Percentiles rank a stretch among this genome's conserved stretches.
These are phyloP conservation scores for Sebastes kiyomatsui DNA, from an alignment of 2,797 vertebrate species.

Conservation along the genomic window DNA sequence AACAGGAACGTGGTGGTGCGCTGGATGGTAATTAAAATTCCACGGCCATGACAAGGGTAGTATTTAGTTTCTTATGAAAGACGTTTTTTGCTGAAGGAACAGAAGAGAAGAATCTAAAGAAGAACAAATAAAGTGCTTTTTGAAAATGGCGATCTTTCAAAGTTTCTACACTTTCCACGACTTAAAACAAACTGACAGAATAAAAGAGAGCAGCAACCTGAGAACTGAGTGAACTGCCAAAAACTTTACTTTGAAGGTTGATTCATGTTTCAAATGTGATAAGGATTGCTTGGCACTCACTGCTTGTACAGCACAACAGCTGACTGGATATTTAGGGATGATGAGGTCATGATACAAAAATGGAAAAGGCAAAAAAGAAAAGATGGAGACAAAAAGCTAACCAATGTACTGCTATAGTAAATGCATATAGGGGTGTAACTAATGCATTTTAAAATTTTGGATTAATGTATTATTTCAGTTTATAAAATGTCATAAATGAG, in stretches of 20 bases:
- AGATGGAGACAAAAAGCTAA: background rate
- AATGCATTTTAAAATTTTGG: background rate
- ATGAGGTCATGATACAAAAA: conserved; percentile 6
- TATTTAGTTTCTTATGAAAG: conserved; percentile 72
- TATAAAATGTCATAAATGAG: too few species aligned
- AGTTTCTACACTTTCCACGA: background rate
- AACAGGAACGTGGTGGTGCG: conserved; percentile 60
- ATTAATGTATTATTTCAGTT: background rate
- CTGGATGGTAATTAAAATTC: conserved; percentile 77
- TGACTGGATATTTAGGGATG: background rate
- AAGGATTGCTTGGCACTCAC: background rate
- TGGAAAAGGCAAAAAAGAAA: background rate
- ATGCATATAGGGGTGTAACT: background rate
- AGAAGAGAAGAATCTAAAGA: conserved; percentile 34
- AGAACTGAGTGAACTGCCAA: background rate
- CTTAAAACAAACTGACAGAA: background rate
- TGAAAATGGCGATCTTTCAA: conserved; percentile 12
- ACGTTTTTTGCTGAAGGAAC: conserved; percentile 44
- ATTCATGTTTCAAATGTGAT: conserved; percentile 4
- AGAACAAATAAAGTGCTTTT: conserved; percentile 34
- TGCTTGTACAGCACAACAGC: conserved; percentile 2
- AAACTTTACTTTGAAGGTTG: background rate
- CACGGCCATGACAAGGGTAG: conserved; percentile 66
- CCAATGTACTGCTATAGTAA: background rate
- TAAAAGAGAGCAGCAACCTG: background rate